phyloP scores from a whole-genome alignment of 1,140 invertebrate genomes.

The Aradophagus sp. region DNA sequence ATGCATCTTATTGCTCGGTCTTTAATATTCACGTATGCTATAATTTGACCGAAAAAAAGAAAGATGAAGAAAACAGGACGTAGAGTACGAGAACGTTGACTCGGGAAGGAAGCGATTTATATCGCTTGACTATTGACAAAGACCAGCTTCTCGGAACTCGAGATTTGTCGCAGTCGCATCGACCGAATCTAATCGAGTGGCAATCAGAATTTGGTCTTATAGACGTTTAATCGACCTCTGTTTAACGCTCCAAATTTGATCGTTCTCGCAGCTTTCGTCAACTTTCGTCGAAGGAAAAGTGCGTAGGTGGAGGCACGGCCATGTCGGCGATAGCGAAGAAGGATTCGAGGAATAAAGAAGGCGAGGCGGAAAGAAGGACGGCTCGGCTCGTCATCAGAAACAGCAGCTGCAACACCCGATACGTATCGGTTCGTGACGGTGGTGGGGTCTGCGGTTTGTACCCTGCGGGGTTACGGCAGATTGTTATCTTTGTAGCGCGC shows the following conservation, averaged over 20 bases:
- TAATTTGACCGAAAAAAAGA: conserved; percentile 20
- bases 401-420: conserved; percentile 73
- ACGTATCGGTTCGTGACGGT: conserved; percentile 66
- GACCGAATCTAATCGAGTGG: no score
- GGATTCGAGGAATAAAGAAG: conserved; percentile 59
- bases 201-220: no score
- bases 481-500: conserved; percentile 67
- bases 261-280: no score
- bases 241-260: no score
- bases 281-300: no score
- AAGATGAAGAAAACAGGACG: background rate
- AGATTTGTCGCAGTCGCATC: no score
- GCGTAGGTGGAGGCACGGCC: conserved; percentile 42
- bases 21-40: conserved; percentile 38
- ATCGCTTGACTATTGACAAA: conserved; percentile 15
- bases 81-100: no score
- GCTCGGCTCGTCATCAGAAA: conserved; percentile 63
- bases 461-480: conserved; percentile 68
- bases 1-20: conserved; percentile 27
- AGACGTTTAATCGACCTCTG: no score
- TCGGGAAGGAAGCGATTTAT: conserved; percentile 24
- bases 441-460: conserved; percentile 59
- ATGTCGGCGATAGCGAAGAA: conserved; percentile 39
- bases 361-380: conserved; percentile 61
- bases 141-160: background rate